phyloP scores from a whole-genome alignment of 2,113 vertebrate genomes.

The Edolisoma coerulescens region DNA sequence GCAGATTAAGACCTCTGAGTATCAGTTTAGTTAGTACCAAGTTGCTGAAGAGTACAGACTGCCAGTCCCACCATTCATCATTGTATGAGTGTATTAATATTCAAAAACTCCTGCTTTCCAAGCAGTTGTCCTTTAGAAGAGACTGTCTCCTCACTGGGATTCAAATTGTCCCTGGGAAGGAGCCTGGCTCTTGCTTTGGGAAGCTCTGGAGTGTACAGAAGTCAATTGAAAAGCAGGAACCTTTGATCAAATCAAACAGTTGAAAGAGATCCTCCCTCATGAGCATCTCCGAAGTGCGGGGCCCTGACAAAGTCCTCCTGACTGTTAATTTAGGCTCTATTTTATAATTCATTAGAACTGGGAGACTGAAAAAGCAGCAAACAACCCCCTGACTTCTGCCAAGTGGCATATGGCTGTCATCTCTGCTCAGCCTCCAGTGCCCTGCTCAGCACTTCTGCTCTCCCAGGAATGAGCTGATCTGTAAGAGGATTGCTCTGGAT shows the following conservation, averaged over 20 bases:
- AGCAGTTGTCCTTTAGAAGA: conserved; percentile 15
- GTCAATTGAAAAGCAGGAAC: conserved; percentile 22
- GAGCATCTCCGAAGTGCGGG: background rate
- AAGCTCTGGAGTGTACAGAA: conserved; percentile 9
- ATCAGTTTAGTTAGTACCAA: background rate
- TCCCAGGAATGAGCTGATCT: background rate
- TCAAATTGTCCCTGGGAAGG: background rate
- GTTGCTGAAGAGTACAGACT: background rate
- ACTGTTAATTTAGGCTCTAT: conserved; percentile 42
- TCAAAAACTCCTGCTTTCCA: background rate
- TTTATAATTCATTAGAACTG: conserved; percentile 59
- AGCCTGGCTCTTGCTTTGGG: background rate
- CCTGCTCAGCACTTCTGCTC: background rate
- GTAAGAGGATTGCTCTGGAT: background rate
- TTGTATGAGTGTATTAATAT: background rate
- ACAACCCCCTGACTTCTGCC: background rate
- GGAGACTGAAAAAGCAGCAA: conserved; percentile 33
- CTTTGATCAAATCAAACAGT: conserved; percentile 52
- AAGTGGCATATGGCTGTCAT: conserved; percentile 58
- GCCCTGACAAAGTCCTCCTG: conserved; percentile 28
- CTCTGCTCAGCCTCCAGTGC: conserved; percentile 24
- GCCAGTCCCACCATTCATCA: background rate
- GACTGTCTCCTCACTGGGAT: background rate
- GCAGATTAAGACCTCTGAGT: background rate
- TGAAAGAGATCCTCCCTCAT: conserved; percentile 26